Base-by-base conservation (phyloP, 2,888 invertebrate genomes). In the Pollenia angustigena region DNA sequence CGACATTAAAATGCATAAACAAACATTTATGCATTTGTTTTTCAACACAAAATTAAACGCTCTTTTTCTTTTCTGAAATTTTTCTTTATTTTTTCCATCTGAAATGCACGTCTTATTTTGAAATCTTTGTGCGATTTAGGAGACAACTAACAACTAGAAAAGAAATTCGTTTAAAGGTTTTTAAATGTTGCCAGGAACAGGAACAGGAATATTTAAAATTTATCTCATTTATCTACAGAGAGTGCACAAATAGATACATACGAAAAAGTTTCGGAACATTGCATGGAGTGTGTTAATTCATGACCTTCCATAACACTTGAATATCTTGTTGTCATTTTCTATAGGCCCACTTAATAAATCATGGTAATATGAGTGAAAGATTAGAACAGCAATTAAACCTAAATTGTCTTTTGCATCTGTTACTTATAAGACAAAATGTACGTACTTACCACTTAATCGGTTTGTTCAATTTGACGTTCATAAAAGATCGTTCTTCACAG, bases 1-100 rank as follows among this genome's bases (percentile, higher is more conserved):
- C 42, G 42, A 72, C 78, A 79, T 78, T 58, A 66, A 82, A 81
- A 69, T 40, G 12, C 14, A 62, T 52, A 60, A 42, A 76, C 44
- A 54, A 66, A 66, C 64, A 74, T 81, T 75, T 68, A 64, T n/a
- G n/a, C n/a, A n/a, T 79, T 72, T 56, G 42, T 44, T 78, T 71
- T 50, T 78, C 78, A 78, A 71, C 64, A 78, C 83, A 83, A 78
- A 72, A 64, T 78, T 56, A 78, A 72, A 78, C 42, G 78, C 50
- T 75, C 64, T 76, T 64, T 66, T 52, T 66, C 40, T 16, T 42
- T 14, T 8, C 0, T 6, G 18, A 32, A n/a, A 14, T n/a, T 0
- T 16, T 50, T 64, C 48, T 23, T 74, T 74, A 44, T 12, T 14
- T 48, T 48, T 42, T 58, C 10, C 7, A 40, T 56, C 18, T 11